Evolutionary conservation across 2,888 invertebrate genomes (phyloP), one percentile per base, ranked within the genome.

Genomic region (Amiota communis): DNA sequence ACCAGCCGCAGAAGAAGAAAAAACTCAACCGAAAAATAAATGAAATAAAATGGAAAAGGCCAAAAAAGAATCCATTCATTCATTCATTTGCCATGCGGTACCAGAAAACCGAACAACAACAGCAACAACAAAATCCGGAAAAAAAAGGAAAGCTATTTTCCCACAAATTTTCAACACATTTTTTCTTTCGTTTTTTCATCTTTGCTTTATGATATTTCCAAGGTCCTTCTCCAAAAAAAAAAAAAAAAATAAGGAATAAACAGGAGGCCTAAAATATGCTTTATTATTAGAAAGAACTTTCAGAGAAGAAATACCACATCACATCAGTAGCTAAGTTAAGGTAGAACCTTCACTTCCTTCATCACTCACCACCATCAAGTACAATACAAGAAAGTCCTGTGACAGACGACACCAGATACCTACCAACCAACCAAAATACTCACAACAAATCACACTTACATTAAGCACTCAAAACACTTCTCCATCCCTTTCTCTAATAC

Each of bases 91-190:
- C 53, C 17, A 68, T 49, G 17, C 20, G 20, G 17, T 48, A 10
- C n/a, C n/a, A 49, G 49, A 67, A 12, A 36, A 48, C 53, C 15
- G 51, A 47, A 48, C 20, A 48, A 15, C 20, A 17, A 46, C 12
- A 49, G 9, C 17, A 20, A 57, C 68, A 59, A 71, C 49, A 63
- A 47, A 71, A 49, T 63, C 72, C 61, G 15, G 56, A 72, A 61
- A 48, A 74, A 70, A 61, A 69, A 23, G 51, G 46, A 63, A n/a
- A 48, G 67, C 13, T 64, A 76, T 80, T 81, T 83, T 76, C 76
- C 36, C 80, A 79, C 81, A 79, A 36, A 81, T 80, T 80, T 82
- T 77, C 78, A 76, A 84, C 76, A 82, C 75, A 80, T 80, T 81
- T 81, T 82, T 73, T 77, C 74, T 79, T 47, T 48, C 48, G 48